These are phyloP conservation scores for Drosophila quinaria DNA, from an alignment of 2,888 invertebrate species.

Conservation along the genomic window DNA sequence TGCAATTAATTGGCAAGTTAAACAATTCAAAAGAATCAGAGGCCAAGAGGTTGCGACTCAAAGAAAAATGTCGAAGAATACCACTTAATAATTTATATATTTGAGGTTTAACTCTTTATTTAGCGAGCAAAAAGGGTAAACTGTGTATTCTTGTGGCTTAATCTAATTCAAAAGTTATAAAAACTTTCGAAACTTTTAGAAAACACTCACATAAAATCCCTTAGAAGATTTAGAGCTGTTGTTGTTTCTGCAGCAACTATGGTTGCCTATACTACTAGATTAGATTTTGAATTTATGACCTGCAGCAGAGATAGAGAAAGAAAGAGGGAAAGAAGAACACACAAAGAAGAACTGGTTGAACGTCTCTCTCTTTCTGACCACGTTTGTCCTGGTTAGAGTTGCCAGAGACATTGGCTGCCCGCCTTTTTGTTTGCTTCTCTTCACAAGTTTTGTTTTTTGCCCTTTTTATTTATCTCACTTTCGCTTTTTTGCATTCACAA, in stretches of 20 bases:
- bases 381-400: slow-evolving; percentile 27
- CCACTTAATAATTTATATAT: slow-evolving; percentile 16
- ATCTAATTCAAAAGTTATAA: slow-evolving; percentile 17
- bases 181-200: background rate
- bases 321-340: background rate
- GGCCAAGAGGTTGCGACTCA: slow-evolving; percentile 9
- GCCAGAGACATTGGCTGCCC: slow-evolving; percentile 46
- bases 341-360: background rate
- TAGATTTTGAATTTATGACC: slow-evolving; percentile 39
- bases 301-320: background rate
- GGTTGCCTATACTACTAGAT: slow-evolving; percentile 34
- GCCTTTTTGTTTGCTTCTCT: slow-evolving; percentile 39
- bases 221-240: slow-evolving; percentile 6
- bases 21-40: slow-evolving; percentile 20
- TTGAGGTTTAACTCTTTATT: slow-evolving; percentile 15
- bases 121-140: background rate
- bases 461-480: slow-evolving; percentile 61
- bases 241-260: slow-evolving; percentile 3
- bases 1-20: slow-evolving; percentile 54
- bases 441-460: slow-evolving; percentile 31
- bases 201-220: background rate
- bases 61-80: slow-evolving; percentile 34
- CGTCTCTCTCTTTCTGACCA: slow-evolving; percentile 12
- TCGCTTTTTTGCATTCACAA: slow-evolving; percentile 73
- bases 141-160: background rate